Evolutionary conservation across 2,113 vertebrate genomes (phyloP).

Genomic region (Gopherus flavomarginatus): DNA sequence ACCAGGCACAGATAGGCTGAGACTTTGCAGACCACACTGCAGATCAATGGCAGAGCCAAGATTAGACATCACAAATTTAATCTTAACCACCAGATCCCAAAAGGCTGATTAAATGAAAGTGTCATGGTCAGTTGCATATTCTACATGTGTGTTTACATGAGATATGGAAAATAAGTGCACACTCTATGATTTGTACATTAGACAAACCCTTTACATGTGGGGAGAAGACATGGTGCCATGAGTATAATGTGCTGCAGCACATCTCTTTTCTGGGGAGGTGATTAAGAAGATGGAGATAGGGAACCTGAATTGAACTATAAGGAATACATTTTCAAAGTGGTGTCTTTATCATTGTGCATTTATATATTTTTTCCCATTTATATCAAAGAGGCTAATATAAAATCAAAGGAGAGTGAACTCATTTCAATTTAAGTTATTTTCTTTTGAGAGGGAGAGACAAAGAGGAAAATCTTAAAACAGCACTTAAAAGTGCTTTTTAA

Average conservation of each 20-base stretch:
- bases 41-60: background rate
- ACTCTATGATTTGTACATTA: background rate
- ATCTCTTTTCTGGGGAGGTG: background rate
- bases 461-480: background rate
- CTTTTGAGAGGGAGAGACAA: background rate
- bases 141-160: background rate
- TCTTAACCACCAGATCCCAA: background rate
- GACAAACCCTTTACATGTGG: background rate
- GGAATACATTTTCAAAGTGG: background rate
- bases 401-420: background rate
- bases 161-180: background rate
- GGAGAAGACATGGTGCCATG: background rate
- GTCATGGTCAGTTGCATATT: background rate
- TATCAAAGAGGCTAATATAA: background rate
- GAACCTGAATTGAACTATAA: background rate
- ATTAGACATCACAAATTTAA: background rate
- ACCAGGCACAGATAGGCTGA: background rate
- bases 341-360: background rate
- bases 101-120: background rate
- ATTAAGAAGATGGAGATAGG: background rate
- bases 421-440: background rate
- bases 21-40: background rate
- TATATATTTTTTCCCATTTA: background rate
- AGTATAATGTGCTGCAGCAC: background rate
- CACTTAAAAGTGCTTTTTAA: background rate